Conservation (phyloP, 2,888 invertebrate species). For the Tetragonula carbonaria region DNA sequence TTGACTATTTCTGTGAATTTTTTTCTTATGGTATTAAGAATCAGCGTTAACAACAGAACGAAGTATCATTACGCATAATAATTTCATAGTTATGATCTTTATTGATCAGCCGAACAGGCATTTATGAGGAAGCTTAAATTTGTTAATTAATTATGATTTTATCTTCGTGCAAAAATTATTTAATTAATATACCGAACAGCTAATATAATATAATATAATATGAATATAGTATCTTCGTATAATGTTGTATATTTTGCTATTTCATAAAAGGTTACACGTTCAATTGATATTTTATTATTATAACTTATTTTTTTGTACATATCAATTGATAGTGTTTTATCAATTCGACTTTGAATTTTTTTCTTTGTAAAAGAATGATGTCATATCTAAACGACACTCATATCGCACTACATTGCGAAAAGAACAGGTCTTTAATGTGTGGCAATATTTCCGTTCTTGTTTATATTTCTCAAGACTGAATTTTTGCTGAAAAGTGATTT, state of each 20-base stretch:
- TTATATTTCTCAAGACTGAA: too few relatives aligned
- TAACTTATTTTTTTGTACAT: background rate
- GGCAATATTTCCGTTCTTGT: background rate
- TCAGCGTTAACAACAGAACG: background rate
- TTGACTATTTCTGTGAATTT: background rate
- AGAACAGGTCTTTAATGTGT: background rate
- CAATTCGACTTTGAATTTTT: background rate
- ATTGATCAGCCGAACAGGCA: background rate
- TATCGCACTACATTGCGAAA: background rate
- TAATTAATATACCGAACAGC: background rate
- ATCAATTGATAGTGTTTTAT: background rate
- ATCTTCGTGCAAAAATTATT: background rate
- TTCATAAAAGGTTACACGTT: background rate
- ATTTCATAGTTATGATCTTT: background rate
- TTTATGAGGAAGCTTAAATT: conserved; percentile 4
- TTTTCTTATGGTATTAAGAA: too few relatives aligned
- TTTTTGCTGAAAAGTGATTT: background rate
- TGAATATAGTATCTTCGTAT: background rate
- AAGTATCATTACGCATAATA: background rate
- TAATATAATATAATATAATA: background rate
- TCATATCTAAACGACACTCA: background rate
- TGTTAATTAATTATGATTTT: background rate
- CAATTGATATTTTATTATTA: conserved; percentile 9
- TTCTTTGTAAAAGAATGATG: background rate
- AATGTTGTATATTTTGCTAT: background rate